A percentile compares a stretch with the other conserved stretches of the same genome.
These are phyloP conservation scores for Eumeta japonica DNA, from an alignment of 1,140 invertebrate species.

Conservation along the genomic window DNA sequence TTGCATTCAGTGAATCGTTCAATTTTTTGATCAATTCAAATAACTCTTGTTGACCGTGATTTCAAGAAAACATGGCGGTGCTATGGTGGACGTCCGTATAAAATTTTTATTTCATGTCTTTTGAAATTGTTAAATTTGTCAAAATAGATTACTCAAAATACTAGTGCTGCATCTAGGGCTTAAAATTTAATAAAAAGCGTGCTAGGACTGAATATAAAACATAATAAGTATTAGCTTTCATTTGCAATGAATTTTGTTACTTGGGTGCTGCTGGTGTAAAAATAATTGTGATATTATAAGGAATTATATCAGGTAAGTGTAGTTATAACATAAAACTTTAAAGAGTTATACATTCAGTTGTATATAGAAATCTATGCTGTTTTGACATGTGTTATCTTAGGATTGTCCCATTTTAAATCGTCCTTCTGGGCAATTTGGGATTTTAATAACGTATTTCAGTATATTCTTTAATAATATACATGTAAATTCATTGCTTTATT, in stretches of 20 bases:
- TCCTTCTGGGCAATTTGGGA: too few species aligned
- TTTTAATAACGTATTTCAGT: too few species aligned
- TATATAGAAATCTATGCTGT: too few species aligned
- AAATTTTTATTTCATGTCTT: slow-evolving; percentile 40
- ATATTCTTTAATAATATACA: too few species aligned
- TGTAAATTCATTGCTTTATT: too few species aligned
- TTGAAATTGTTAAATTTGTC: slow-evolving; percentile 25
- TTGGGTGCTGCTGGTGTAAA: slow-evolving; percentile 55
- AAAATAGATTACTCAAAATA: too few species aligned
- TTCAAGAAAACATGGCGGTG: slow-evolving; percentile 55
- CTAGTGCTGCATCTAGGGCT: too few species aligned
- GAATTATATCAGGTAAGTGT: slow-evolving; percentile 45
- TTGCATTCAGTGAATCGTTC: slow-evolving; percentile 9
- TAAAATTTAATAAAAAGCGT: neutral
- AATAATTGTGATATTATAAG: slow-evolving; percentile 56
- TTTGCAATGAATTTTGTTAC: slow-evolving; percentile 54
- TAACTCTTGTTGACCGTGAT: slow-evolving; percentile 22
- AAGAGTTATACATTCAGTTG: too few species aligned
- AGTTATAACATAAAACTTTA: slow-evolving; percentile 35
- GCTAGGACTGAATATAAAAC: neutral
- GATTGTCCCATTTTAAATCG: too few species aligned
- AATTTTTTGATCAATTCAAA: slow-evolving; percentile 20
- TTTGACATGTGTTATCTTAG: too few species aligned
- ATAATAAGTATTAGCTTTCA: slow-evolving; percentile 7
- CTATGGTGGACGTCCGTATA: slow-evolving; percentile 49